Percentiles rank a stretch among this genome's conserved stretches.
Evolutionary conservation across 1,140 invertebrate species (phyloP).

Genomic region (Aphaenogaster rudis): DNA sequence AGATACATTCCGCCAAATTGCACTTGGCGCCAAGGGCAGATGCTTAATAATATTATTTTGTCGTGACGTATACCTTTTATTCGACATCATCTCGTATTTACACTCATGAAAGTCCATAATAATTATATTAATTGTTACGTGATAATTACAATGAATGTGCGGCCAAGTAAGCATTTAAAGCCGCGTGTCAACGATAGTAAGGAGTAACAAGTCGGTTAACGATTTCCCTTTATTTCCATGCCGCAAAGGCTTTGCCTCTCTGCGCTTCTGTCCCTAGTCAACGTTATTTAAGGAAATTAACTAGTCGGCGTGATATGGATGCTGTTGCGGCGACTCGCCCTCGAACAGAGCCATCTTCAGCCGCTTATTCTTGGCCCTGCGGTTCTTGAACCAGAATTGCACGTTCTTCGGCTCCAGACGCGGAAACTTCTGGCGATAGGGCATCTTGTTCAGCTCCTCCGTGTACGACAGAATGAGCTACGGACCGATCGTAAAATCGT

Average conservation of each 20-base stretch:
- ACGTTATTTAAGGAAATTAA: slow-evolving; percentile 65
- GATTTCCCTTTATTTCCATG: slow-evolving; percentile 51
- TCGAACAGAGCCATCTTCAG: slow-evolving; percentile 95
- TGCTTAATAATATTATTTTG: neutral
- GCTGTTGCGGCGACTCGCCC: slow-evolving; percentile 88
- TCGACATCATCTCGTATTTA: slow-evolving; percentile 86
- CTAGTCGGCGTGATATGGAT: slow-evolving; percentile 86
- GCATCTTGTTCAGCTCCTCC: slow-evolving; percentile 97
- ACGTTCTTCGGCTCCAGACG: slow-evolving; percentile 98
- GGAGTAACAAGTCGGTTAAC: slow-evolving; percentile 75
- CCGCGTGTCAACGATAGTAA: slow-evolving; percentile 75
- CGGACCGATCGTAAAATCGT: slow-evolving; percentile 65
- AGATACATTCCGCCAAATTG: neutral
- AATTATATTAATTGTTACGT: slow-evolving; percentile 84
- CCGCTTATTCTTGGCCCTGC: slow-evolving; percentile 97
- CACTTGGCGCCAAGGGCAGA: neutral
- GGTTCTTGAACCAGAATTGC: slow-evolving; percentile 99
- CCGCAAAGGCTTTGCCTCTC: neutral
- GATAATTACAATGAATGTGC: slow-evolving; percentile 85
- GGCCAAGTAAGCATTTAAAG: slow-evolving; percentile 60
- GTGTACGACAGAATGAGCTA: slow-evolving; percentile 98
- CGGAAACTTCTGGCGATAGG: slow-evolving; percentile 98
- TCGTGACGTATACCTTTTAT: slow-evolving; percentile 84
- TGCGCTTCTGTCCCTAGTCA: slow-evolving; percentile 44
- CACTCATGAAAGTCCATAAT: slow-evolving; percentile 81